Evolutionary conservation across 2,888 invertebrate genomes (phyloP), one percentile per base, ranked within the genome.

Genomic region (Eretmocerus hayati): DNA sequence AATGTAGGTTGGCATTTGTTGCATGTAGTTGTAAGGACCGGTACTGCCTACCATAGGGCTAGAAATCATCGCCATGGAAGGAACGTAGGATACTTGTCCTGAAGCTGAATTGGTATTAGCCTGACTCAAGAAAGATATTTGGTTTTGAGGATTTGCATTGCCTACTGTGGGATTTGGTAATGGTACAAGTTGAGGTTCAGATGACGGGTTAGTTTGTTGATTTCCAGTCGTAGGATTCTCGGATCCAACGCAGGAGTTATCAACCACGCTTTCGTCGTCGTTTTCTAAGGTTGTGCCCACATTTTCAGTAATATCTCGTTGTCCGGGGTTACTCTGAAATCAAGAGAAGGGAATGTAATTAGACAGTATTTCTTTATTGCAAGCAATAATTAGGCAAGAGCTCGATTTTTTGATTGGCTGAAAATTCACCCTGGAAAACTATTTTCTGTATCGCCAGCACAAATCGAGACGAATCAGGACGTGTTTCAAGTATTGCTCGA

Each of bases 21-120:
- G 22, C 15, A 43, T 37, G 19, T n/a, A 20, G 22, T 31, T 37
- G 11, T 33, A 44, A 4, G 46, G 43, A 19, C n/a, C 4, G 2
- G 38, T n/a, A n/a, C 21, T 37, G 4, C 26, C 31, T 8, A 46
- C n/a, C 26, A 47, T 40, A n/a, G 47, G 31, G 8, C 18, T 26
- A 4, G 40, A 40, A 31, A 51, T 16, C 16, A 52, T 30, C 9
- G 49, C 36, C 21, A 44, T 22, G 38, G 38, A 32, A 13, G 36
- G 46, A 21, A 44, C n/a, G 11, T 46, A 41, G 4, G 37, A 47
- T n/a, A 39, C 21, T 3, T 40, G 47, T 19, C 26, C 21, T 26
- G 21, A 23, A 8, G 20, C n/a, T n/a, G 44, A 20, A 11, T 20
- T 5, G 31, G 26, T 30, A 8, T 30, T 30, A 1, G 16, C 26